phyloP scores from a whole-genome alignment of 2,888 invertebrate genomes.

The Eumerus sabulonum region DNA sequence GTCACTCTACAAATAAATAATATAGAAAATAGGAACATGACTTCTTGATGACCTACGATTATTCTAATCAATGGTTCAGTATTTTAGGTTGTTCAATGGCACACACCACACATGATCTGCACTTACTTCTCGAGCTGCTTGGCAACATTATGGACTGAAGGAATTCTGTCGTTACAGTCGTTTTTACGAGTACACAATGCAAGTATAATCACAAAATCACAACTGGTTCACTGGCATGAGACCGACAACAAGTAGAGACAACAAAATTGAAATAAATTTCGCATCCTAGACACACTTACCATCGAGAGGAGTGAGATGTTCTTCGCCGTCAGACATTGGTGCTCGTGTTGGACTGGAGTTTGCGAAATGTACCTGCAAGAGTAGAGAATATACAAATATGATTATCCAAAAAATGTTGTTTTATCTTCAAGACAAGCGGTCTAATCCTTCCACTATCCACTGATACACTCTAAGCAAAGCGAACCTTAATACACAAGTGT shows the following conservation, averaged over 20 bases:
- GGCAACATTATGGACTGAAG: constrained; percentile 40
- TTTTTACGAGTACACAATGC: constrained; percentile 12
- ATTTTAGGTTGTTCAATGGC: constrained; percentile 15
- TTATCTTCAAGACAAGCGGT: neutral
- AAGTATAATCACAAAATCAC: constrained; percentile 47
- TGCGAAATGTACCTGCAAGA: constrained; percentile 84
- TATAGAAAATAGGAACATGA: constrained; percentile 19
- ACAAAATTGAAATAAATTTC: constrained; percentile 5
- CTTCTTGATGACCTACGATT: constrained; percentile 51
- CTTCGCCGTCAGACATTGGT: constrained; percentile 79
- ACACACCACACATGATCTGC: constrained; percentile 27
- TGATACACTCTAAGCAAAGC: constrained; percentile 4
- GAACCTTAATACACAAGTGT: no score
- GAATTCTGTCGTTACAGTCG: constrained; percentile 21
- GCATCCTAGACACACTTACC: constrained; percentile 70
- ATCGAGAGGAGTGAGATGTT: constrained; percentile 74
- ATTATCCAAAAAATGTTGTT: no score
- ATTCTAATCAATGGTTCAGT: constrained; percentile 36
- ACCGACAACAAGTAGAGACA: constrained; percentile 12
- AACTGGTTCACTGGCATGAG: constrained; percentile 42
- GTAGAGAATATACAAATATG: no score
- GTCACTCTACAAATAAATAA: neutral
- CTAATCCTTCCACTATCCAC: constrained; percentile 33
- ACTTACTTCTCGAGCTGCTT: constrained; percentile 61
- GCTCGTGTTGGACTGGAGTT: constrained; percentile 79